phyloP scores from a whole-genome alignment of 2,888 invertebrate genomes.

The Stictocephala bisonia region DNA sequence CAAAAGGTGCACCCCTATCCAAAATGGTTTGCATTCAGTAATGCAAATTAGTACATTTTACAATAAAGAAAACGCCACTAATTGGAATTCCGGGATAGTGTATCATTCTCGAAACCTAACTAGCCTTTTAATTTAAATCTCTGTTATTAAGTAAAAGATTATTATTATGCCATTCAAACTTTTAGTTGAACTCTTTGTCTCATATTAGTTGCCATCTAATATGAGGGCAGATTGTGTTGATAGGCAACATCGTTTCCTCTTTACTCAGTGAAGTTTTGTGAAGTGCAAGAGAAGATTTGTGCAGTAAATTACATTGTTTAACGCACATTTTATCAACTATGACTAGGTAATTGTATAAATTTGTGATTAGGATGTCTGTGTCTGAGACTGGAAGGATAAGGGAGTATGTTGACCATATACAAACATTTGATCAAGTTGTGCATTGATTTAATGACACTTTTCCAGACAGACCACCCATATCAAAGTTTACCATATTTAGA shows the following conservation, averaged over 20 bases:
- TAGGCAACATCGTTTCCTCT: not conserved
- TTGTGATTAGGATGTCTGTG: not conserved
- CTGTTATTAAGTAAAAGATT: not conserved
- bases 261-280: not conserved
- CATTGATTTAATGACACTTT: not conserved
- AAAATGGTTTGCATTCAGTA: not conserved
- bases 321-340: not conserved
- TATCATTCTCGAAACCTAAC: not conserved
- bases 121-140: not conserved
- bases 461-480: not conserved
- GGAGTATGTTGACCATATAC: slow-evolving; percentile 16
- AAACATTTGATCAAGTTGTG: not conserved
- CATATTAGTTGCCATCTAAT: not conserved
- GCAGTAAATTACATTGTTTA: not conserved
- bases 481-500: slow-evolving; percentile 4
- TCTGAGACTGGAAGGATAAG: slow-evolving; percentile 16
- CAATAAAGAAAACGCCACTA: not conserved
- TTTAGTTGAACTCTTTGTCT: not conserved
- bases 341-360: not conserved
- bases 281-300: not conserved
- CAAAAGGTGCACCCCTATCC: not conserved
- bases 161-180: not conserved
- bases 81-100: slow-evolving; percentile 1
- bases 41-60: not conserved
- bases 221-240: not conserved